phyloP scores from a whole-genome alignment of 2,888 invertebrate genomes.

The Tetropium fuscum region DNA sequence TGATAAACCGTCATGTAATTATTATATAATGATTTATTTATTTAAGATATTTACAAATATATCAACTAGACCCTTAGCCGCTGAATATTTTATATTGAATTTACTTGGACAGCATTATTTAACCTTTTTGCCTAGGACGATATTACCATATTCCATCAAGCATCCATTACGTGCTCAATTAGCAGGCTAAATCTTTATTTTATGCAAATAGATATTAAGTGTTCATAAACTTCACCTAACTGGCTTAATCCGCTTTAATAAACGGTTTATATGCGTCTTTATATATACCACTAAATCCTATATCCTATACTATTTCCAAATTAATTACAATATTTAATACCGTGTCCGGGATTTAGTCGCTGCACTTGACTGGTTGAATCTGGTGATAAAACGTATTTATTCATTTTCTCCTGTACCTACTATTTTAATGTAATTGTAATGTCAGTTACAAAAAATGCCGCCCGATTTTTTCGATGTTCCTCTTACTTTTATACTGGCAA shows the following conservation, averaged over 20 bases:
- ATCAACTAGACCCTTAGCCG: not conserved
- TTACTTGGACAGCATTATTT: slow-evolving; percentile 16
- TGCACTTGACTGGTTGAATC: no score
- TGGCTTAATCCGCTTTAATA: slow-evolving; percentile 25
- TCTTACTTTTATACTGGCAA: no score
- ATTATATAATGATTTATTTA: no score
- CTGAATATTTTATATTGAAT: slow-evolving; percentile 22
- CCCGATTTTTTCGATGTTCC: no score
- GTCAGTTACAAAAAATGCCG: no score
- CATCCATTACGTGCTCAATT: slow-evolving; percentile 40
- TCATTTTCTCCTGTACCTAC: no score
- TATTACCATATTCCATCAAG: slow-evolving; percentile 41
- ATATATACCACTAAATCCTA: slow-evolving; percentile 20
- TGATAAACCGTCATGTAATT: no score
- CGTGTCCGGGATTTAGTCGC: no score
- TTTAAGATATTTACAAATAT: no score
- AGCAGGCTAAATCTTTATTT: slow-evolving; percentile 43
- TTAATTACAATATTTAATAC: slow-evolving; percentile 30
- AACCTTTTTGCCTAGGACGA: slow-evolving; percentile 16
- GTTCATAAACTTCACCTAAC: slow-evolving; percentile 40
- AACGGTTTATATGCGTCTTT: slow-evolving; percentile 28
- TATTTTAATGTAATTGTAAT: no score
- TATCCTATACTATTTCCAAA: slow-evolving; percentile 24
- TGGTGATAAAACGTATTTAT: no score
- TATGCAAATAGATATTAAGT: slow-evolving; percentile 43